A percentile compares a stretch with the other conserved stretches of the same genome.
These are phyloP conservation scores for Bombyx mandarina DNA, from an alignment of 1,140 invertebrate species.

Conservation along the genomic window DNA sequence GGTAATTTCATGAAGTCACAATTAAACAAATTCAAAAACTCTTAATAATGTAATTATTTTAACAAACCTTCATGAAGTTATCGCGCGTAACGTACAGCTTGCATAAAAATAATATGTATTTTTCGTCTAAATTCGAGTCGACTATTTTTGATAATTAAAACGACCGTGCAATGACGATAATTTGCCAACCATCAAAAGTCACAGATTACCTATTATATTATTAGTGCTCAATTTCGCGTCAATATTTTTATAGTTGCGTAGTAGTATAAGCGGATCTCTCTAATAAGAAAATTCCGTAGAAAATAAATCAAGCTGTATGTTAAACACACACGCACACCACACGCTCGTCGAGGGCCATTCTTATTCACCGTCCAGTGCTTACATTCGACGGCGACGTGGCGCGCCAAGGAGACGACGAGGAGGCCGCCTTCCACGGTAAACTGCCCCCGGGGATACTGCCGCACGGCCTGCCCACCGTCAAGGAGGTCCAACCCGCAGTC, in stretches of 20 bases:
- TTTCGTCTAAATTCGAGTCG: too few species aligned
- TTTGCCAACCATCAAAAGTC: too few species aligned
- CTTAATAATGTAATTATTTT: background rate
- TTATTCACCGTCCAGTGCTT: slow-evolving; percentile 97
- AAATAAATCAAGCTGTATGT: slow-evolving; percentile 15
- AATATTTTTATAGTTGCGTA: too few species aligned
- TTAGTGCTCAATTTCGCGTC: too few species aligned
- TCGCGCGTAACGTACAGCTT: slow-evolving; percentile 11
- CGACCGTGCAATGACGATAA: too few species aligned
- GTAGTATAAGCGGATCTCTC: slow-evolving; percentile 9
- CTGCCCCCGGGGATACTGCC: slow-evolving; percentile 92
- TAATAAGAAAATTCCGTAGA: background rate
- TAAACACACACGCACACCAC: slow-evolving; percentile 19
- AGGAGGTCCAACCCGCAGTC: slow-evolving; percentile 93
- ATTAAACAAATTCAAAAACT: background rate
- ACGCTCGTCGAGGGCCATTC: slow-evolving; percentile 62
- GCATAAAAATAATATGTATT: slow-evolving; percentile 1
- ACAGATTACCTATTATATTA: too few species aligned
- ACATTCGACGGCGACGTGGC: slow-evolving; percentile 92
- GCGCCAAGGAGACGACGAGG: slow-evolving; percentile 94
- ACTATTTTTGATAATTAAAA: too few species aligned
- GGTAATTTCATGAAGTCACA: slow-evolving; percentile 5
- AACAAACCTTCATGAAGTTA: slow-evolving; percentile 22
- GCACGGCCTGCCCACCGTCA: slow-evolving; percentile 93
- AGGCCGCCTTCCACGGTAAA: slow-evolving; percentile 85